A percentile compares a stretch with the other conserved stretches of the same genome.
Evolutionary conservation across 2,113 vertebrate genomes (phyloP).

Genomic region (Emberiza fucata): DNA sequence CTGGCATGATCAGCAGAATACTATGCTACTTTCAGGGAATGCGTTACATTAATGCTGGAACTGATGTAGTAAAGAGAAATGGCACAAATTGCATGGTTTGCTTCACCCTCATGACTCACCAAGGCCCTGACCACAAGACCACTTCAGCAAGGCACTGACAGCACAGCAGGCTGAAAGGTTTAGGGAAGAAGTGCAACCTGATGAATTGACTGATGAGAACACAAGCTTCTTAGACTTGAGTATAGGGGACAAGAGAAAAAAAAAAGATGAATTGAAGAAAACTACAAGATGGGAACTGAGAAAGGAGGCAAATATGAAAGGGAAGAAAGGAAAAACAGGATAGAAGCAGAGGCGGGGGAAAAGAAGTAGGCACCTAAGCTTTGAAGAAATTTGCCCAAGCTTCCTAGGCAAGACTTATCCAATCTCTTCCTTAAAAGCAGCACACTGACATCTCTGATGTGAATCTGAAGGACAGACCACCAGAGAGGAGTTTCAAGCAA

Average conservation of each 20-base stretch:
- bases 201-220: not conserved
- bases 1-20: fast-evolving
- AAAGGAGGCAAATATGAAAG: not conserved
- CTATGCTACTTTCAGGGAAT: not conserved
- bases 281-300: not conserved
- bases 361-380: not conserved
- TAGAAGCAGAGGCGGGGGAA: not conserved
- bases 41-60: not conserved
- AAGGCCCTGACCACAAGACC: not conserved
- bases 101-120: not conserved
- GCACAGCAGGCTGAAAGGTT: not conserved
- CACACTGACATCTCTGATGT: not conserved
- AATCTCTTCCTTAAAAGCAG: not conserved
- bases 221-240: not conserved
- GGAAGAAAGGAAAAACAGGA: not conserved
- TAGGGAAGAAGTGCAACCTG: not conserved
- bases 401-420: not conserved
- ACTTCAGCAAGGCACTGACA: not conserved
- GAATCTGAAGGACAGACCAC: not conserved
- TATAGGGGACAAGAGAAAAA: not conserved
- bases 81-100: not conserved
- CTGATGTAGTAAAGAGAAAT: not conserved
- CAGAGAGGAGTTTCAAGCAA: not conserved
- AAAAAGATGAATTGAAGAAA: not conserved
- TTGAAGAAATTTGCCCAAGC: not conserved